phyloP scores from a whole-genome alignment of 2,888 invertebrate species.

The Lapara coniferarum region DNA sequence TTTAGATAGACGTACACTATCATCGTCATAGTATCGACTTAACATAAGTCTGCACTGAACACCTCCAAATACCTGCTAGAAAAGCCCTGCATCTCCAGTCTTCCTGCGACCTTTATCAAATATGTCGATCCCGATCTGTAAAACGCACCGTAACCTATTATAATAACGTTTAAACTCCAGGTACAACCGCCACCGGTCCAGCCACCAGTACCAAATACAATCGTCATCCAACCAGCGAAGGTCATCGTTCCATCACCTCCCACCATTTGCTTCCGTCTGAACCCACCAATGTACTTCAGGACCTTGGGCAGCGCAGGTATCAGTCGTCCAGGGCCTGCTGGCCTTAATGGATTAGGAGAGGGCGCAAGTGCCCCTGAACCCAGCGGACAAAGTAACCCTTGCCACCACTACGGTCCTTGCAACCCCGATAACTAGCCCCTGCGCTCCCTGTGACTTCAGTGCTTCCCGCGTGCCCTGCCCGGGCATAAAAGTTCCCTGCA shows the following conservation, averaged over 20 bases:
- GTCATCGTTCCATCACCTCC: slow-evolving; percentile 64
- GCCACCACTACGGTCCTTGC: slow-evolving; percentile 27
- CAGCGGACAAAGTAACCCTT: slow-evolving; percentile 25
- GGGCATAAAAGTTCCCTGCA: too few relatives aligned
- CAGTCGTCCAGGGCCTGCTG: slow-evolving; percentile 24
- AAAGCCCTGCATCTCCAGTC: too few relatives aligned
- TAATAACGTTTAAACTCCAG: slow-evolving; percentile 43
- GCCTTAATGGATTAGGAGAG: not conserved
- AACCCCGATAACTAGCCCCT: slow-evolving; percentile 22
- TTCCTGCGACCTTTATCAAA: too few relatives aligned
- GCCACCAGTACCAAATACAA: slow-evolving; percentile 50
- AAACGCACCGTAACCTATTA: not conserved
- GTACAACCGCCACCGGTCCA: slow-evolving; percentile 57
- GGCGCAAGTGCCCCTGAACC: slow-evolving; percentile 5
- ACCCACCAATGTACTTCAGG: slow-evolving; percentile 54
- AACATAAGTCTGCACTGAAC: too few relatives aligned
- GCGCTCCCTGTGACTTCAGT: too few relatives aligned
- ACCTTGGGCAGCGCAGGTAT: slow-evolving; percentile 53
- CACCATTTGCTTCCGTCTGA: slow-evolving; percentile 62
- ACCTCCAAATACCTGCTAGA: too few relatives aligned
- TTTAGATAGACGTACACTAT: too few relatives aligned
- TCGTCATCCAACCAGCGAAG: slow-evolving; percentile 61
- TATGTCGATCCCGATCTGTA: too few relatives aligned
- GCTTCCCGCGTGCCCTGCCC: too few relatives aligned
- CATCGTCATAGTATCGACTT: too few relatives aligned